Evolutionary conservation across 2,797 vertebrate species (phyloP), one percentile per base, ranked within the genome.

Genomic region (Coracias cyanogaster): DNA sequence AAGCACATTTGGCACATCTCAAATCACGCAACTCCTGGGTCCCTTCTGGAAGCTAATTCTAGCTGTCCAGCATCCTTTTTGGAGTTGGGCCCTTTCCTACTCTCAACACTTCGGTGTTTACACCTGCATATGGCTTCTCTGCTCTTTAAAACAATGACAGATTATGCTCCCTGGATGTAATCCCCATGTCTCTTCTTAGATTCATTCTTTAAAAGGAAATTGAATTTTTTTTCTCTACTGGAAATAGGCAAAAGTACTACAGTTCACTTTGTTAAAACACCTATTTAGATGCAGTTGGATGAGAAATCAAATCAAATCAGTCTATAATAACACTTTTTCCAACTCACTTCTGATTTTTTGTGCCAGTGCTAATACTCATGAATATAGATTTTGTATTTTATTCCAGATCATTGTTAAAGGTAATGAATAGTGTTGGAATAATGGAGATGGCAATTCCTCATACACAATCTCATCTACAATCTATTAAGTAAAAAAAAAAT

Each of bases 311-410:
- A 52, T 4, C 49, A 77, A 76, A 41, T 73, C 66, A 25, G 55
- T 21, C 41, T 57, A 15, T 28, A 85, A 87, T 1, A 86, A 45
- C 39, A 82, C 37, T 87, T 89, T 66, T 58, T 4, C 61, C 54
- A 88, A 79, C 43, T 86, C 20, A 22, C 15, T 25, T 52, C 51
- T 24, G 21, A 54, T 24, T 67, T 66, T 65, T 24, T n/a, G 49
- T 70, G 37, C 21, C 49, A 71, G n/a, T n/a, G 9, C 31, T 54
- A 71, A 71, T n/a, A 54, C 20, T 55, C 51, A 55, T 81, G 9
- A 90, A 91, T 86, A 90, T 71, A 54, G 57, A 92, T 95, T 91
- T 29, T 64, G 9, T 61, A 69, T 86, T 83, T 95, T 73, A 91
- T 64, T 90, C 51, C 58, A 89, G 11, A 84, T 80, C n/a, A 89